phyloP scores from a whole-genome alignment of 2,113 vertebrate species.

The Rynchops niger region DNA sequence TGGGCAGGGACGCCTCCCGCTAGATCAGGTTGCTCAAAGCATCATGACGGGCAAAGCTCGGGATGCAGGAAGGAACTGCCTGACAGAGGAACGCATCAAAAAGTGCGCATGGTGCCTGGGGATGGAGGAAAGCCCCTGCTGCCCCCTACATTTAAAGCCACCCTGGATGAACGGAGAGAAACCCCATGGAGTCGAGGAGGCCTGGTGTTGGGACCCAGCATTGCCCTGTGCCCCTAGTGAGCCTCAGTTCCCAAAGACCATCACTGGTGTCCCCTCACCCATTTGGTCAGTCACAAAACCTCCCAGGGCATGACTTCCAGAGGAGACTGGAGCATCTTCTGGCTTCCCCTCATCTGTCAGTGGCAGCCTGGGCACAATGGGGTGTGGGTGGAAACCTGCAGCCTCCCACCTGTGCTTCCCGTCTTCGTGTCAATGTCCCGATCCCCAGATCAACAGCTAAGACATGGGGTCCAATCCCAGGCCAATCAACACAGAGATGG shows the following conservation, averaged over 20 bases:
- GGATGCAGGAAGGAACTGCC: neutral
- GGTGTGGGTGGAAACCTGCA: neutral
- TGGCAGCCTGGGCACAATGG: neutral
- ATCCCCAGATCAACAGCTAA: neutral
- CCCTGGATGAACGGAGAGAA: neutral
- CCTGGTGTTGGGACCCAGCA: neutral
- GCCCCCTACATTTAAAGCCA: neutral
- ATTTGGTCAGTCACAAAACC: neutral
- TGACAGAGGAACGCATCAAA: neutral
- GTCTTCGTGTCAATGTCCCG: neutral
- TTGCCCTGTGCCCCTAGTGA: neutral
- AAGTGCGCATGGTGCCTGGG: neutral
- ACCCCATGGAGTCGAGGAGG: neutral
- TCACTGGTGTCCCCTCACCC: neutral
- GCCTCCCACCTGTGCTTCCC: neutral
- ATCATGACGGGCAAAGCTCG: neutral
- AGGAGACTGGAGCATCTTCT: neutral
- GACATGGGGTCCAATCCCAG: neutral
- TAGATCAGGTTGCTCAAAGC: neutral
- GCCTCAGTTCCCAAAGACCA: neutral
- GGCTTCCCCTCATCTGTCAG: neutral
- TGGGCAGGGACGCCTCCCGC: neutral
- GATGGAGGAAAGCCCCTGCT: neutral
- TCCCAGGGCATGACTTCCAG: neutral
- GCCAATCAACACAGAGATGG: neutral